phyloP scores from a whole-genome alignment of 2,113 vertebrate species.

The Elephantulus edwardii region DNA sequence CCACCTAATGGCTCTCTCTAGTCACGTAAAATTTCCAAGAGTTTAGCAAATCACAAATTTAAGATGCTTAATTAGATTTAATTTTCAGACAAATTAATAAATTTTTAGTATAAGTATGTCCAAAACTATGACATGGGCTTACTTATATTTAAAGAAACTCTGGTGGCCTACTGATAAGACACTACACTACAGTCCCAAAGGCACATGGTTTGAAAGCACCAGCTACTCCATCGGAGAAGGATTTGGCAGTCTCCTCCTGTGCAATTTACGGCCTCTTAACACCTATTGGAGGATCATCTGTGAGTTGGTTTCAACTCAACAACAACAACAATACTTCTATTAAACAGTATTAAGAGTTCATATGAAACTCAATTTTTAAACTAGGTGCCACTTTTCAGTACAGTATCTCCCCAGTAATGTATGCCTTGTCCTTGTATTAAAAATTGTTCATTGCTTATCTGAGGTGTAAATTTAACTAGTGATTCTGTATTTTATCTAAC shows the following conservation, averaged over 20 bases:
- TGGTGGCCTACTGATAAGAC: too few relatives aligned
- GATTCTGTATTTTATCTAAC: neutral
- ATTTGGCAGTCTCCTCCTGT: too few relatives aligned
- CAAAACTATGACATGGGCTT: neutral
- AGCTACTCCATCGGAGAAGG: too few relatives aligned
- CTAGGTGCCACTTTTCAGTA: neutral
- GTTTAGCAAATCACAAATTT: constrained; percentile 12
- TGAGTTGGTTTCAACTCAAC: too few relatives aligned
- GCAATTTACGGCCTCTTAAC: too few relatives aligned
- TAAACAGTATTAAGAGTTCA: constrained; percentile 22
- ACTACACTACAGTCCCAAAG: too few relatives aligned
- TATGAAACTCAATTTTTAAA: constrained; percentile 22
- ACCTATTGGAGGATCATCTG: too few relatives aligned
- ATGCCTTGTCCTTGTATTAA: neutral
- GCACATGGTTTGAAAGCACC: too few relatives aligned
- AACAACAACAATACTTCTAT: too few relatives aligned
- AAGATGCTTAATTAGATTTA: neutral
- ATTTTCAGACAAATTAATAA: constrained; percentile 28
- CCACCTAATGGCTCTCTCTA: neutral
- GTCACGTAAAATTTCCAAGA: neutral
- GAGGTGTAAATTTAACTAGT: neutral
- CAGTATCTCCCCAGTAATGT: neutral
- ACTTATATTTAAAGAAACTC: too few relatives aligned
- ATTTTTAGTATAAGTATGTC: neutral
- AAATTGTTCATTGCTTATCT: neutral